phyloP scores from a whole-genome alignment of 2,113 vertebrate genomes.

The Corynorhinus townsendii region DNA sequence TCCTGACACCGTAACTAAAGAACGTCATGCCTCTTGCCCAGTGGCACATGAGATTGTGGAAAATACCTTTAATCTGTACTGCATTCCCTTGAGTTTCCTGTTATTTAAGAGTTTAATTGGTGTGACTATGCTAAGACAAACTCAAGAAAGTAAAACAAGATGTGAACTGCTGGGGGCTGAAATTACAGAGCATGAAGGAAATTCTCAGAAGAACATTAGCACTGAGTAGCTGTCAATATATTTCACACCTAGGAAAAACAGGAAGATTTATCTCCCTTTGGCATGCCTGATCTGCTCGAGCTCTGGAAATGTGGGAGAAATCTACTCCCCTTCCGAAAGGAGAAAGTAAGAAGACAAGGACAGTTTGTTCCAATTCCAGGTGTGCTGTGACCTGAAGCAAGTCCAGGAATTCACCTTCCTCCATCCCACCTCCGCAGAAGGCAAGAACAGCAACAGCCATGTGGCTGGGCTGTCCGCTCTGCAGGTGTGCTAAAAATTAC shows the following conservation, averaged over 20 bases:
- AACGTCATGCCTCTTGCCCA: background rate
- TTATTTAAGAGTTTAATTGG: slow-evolving; percentile 30
- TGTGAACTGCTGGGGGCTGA: background rate
- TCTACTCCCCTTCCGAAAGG: background rate
- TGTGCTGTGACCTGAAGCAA: slow-evolving; percentile 4
- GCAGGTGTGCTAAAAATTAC: background rate
- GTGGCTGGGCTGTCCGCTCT: accelerated
- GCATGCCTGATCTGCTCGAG: background rate
- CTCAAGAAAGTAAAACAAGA: slow-evolving; percentile 9
- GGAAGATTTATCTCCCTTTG: background rate
- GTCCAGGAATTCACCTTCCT: background rate
- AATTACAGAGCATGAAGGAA: slow-evolving; percentile 25
- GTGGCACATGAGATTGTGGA: background rate
- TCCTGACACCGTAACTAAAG: background rate
- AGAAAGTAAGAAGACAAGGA: background rate
- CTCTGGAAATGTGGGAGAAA: background rate
- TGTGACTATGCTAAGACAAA: background rate
- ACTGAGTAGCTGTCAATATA: background rate
- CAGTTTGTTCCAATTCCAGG: background rate
- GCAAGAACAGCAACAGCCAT: background rate
- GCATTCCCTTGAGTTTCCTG: slow-evolving; percentile 2
- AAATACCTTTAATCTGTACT: background rate
- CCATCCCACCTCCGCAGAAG: background rate
- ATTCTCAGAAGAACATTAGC: slow-evolving; percentile 11
- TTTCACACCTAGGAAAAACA: background rate